phyloP scores from a whole-genome alignment of 2,113 vertebrate genomes.

The Ceuthmochares aereus region DNA sequence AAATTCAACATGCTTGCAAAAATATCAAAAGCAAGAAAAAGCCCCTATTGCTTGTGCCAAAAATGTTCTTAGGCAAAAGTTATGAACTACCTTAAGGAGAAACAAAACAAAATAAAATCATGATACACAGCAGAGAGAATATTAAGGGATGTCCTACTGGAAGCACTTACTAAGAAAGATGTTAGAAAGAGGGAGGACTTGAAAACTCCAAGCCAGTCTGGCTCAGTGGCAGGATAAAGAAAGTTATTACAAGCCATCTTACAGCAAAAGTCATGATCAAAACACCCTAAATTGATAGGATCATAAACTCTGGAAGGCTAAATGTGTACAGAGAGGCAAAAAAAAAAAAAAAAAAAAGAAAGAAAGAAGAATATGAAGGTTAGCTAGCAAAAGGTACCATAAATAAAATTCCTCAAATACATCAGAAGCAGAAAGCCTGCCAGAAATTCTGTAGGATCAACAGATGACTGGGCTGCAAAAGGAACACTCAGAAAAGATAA shows the following conservation, averaged over 20 bases:
- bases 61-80: not conserved
- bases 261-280: conserved; percentile 27
- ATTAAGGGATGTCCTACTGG: not conserved
- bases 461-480: not conserved
- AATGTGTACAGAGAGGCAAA: not conserved
- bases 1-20: not conserved
- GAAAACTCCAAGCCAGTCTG: not conserved
- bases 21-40: not conserved
- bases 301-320: conserved; percentile 16
- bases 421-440: not conserved
- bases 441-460: not conserved
- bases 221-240: not conserved
- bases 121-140: not conserved
- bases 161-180: not conserved
- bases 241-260: conserved; percentile 9
- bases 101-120: not conserved
- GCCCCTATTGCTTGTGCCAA: not conserved
- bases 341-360: conserved; percentile 6
- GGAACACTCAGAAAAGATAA: not conserved
- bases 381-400: conserved; percentile 6
- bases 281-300: not conserved
- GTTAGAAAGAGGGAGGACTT: not conserved
- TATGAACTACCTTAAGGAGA: not conserved
- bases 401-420: conserved; percentile 23
- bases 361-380: not conserved